phyloP scores from a whole-genome alignment of 2,113 vertebrate genomes.

The Bostrychus sinensis region DNA sequence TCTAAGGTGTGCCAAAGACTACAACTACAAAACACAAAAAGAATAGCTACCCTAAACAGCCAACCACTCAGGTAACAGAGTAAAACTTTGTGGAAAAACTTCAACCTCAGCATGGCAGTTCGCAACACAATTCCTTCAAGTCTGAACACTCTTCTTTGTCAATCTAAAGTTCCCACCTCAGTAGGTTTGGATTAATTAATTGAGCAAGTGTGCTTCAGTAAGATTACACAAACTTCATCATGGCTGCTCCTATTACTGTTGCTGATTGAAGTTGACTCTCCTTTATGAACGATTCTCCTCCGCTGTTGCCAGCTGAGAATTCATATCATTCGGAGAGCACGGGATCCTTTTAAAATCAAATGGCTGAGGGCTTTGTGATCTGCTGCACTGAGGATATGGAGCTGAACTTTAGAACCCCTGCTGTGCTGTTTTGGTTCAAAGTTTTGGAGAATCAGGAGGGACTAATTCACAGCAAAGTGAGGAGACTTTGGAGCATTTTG shows the following conservation, averaged over 20 bases:
- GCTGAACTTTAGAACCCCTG: conserved; percentile 17
- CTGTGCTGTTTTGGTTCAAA: conserved; percentile 25
- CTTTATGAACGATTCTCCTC: conserved; percentile 26
- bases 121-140: not conserved
- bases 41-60: too few relatives aligned
- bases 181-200: conserved; percentile 11
- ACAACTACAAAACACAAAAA: too few relatives aligned
- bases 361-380: conserved; percentile 7
- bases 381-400: conserved; percentile 1
- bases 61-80: not conserved
- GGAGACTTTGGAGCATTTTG: conserved; percentile 29
- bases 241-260: conserved; percentile 10
- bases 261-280: conserved; percentile 33
- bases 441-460: conserved; percentile 33
- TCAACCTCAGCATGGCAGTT: not conserved
- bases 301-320: conserved; percentile 17
- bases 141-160: conserved; percentile 1
- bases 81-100: not conserved
- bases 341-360: conserved; percentile 22
- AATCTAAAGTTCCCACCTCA: not conserved
- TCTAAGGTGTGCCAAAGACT: too few relatives aligned
- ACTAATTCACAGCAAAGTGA: conserved; percentile 33
- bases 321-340: conserved; percentile 13
- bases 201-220: not conserved
- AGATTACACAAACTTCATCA: conserved; percentile 34